Evolutionary conservation across 2,113 vertebrate species (phyloP), one percentile per base, ranked within the genome.

Genomic region (Clarias batrachus): DNA sequence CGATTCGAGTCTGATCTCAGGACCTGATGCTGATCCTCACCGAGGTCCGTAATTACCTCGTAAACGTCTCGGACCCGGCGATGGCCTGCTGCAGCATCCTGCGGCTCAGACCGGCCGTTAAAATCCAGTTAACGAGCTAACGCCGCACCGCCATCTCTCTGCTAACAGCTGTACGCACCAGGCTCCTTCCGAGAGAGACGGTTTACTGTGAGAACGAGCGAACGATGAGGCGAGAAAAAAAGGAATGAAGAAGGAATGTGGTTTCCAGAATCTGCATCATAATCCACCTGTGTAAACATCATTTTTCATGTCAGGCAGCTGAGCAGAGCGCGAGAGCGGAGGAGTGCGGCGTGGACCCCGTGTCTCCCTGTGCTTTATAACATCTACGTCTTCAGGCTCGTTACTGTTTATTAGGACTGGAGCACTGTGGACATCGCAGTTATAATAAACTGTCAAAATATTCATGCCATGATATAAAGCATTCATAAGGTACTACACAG

Each of bases 261-360:
- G 90, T 93, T 94, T 93, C 90, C 92, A 94, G 91, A 89, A 89
- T 92, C 90, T 83, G 65, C 87, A 91, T 92, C 82, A 85, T 81
- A 74, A 94, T 90, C 92, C 94, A 95, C 93, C 94, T 96, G 94
- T 92, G 90, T 92, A 93, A 95, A 95, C 94, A 94, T 86, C 0
- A 89, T 94, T 92, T 92, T 92, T 94, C 92, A 93, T 93, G 79
- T 66, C n/a, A 78, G 86, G 85, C 90, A 89, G 83, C 84, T 27
- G 70, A 70, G 85, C 48, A 84, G 76, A 79, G 83, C 89, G 89
- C 85, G 81, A 84, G 37, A 85, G 76, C 52, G 71, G 83, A 25
- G 33, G 73, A 78, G 66, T 16, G 59, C 23, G 84, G 19, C 33
- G 3, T 60, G 4, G 23, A 8, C 52, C 16, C 54, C 5, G 4